phyloP scores from a whole-genome alignment of 92 coral and sea anemone species.

The Desmophyllum pertusum region DNA sequence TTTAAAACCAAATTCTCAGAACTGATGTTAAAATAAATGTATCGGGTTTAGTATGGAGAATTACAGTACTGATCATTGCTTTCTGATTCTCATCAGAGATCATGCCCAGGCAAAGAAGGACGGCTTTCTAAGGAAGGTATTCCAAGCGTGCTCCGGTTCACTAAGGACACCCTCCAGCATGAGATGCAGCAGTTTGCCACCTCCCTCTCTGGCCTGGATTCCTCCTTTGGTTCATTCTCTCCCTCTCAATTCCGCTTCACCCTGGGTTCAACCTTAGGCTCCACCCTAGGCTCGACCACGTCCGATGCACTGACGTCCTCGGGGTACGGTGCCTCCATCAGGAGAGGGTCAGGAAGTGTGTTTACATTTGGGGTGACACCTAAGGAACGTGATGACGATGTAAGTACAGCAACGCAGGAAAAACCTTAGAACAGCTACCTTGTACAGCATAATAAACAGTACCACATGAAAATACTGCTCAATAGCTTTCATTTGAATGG shows the following conservation, averaged over 20 bases:
- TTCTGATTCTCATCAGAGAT: constrained; percentile 45
- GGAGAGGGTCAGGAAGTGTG: constrained; percentile 87
- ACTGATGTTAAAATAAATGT: too few relatives aligned
- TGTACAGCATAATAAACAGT: neutral
- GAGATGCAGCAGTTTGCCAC: constrained; percentile 80
- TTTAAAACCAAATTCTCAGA: too few relatives aligned
- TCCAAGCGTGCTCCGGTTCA: constrained; percentile 69
- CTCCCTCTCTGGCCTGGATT: constrained; percentile 74
- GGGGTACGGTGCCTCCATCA: constrained; percentile 68
- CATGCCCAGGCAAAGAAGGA: constrained; percentile 57
- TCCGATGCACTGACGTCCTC: constrained; percentile 83
- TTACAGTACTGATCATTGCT: too few relatives aligned
- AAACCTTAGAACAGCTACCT: neutral
- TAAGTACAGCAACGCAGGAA: constrained; percentile 19
- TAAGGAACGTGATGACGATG: constrained; percentile 81
- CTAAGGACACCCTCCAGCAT: constrained; percentile 68
- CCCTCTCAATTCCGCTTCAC: constrained; percentile 49
- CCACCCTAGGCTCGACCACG: constrained; percentile 64
- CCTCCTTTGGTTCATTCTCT: constrained; percentile 73
- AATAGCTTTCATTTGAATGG: neutral
- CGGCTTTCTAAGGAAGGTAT: constrained; percentile 59
- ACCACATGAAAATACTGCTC: neutral
- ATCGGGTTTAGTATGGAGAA: too few relatives aligned
- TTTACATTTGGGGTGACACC: constrained; percentile 59
- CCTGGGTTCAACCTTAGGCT: constrained; percentile 64